A percentile compares a stretch with the other conserved stretches of the same genome.
Evolutionary conservation across 2,113 vertebrate genomes (phyloP).

Genomic region (Tychaedon coryphoeus): DNA sequence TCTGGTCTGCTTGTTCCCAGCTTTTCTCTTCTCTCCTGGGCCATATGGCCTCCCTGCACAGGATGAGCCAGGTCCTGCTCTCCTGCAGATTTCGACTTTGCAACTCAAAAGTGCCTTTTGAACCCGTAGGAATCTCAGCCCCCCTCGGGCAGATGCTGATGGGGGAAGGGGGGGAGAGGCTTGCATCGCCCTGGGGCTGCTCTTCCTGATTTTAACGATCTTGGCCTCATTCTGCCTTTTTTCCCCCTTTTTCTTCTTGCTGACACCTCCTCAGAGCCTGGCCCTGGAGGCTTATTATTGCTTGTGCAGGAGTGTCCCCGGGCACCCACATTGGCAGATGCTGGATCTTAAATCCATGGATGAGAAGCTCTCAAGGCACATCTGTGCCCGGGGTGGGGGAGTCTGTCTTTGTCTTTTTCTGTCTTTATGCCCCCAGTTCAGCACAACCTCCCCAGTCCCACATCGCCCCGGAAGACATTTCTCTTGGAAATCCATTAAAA

Average conservation of each 20-base stretch:
- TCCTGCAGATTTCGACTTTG: rapidly evolving
- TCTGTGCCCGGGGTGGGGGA: rapidly evolving
- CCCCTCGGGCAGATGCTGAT: rapidly evolving
- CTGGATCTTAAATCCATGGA: rapidly evolving
- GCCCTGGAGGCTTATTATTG: slow-evolving; percentile 33
- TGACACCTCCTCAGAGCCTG: neutral
- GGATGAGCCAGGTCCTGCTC: neutral
- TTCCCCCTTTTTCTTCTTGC: rapidly evolving
- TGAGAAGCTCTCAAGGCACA: neutral
- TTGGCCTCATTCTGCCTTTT: neutral
- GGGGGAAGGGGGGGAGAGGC: rapidly evolving
- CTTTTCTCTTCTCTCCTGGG: neutral
- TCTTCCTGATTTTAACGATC: neutral
- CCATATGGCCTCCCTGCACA: rapidly evolving
- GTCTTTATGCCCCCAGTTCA: neutral
- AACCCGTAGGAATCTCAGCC: rapidly evolving
- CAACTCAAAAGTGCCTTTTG: neutral
- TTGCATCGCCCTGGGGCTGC: neutral
- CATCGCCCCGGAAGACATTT: slow-evolving; percentile 11
- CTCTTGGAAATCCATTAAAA: neutral
- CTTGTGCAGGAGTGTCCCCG: neutral
- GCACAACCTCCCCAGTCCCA: neutral
- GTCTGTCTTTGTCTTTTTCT: neutral
- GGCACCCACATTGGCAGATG: neutral
- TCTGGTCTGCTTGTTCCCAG: neutral